Base-by-base conservation (phyloP, 2,113 vertebrate genomes). In the Talpa occidentalis region DNA sequence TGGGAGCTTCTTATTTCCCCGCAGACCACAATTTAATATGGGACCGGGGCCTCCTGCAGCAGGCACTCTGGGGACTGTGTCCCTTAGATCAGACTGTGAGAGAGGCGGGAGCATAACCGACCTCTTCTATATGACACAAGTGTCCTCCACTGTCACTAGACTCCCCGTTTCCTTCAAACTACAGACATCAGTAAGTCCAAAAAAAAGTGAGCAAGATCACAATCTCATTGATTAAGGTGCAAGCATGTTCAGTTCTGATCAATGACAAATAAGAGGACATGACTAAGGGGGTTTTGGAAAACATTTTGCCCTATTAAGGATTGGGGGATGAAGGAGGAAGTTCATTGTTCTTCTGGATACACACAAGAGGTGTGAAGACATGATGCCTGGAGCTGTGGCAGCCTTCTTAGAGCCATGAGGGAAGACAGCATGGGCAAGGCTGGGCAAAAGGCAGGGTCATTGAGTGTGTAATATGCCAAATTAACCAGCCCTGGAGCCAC, bases 351-450 rank as follows among this genome's bases (percentile, higher is more conserved):
- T 81, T 74, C 59, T 80, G 59, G 19, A n/a, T 28, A 67, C 22
- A 67, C n/a, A n/a, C n/a, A n/a, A n/a, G 80, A 44, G 52, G 14
- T 35, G 28, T 74, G 47, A 93, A 8, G 22, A 19, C 17, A 28
- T 74, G 62, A 92, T 69, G 86, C 24, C 67, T 80, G 42, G 74
- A 69, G 91, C 87, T 90, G 24, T 62, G 76, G 91, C 76, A 91
- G 54, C 92, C 21, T 77, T 5, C 0, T 88, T 11, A 78, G 6
- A 40, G 32, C 21, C 82, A 88, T 30, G 54, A 94, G 92, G 70
- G 12, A 37, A 88, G 21, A 77, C 3, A 49, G 35, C 49, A 64
- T n/a, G 4, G 76, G 52, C 60, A 82, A 76, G 12, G 37, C 24
- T 82, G 54, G 47, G 37, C 5, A 14, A 70, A 56, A 84, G 32